Base-by-base conservation (phyloP, 2,113 vertebrate genomes). In the Dermatemys mawii region DNA sequence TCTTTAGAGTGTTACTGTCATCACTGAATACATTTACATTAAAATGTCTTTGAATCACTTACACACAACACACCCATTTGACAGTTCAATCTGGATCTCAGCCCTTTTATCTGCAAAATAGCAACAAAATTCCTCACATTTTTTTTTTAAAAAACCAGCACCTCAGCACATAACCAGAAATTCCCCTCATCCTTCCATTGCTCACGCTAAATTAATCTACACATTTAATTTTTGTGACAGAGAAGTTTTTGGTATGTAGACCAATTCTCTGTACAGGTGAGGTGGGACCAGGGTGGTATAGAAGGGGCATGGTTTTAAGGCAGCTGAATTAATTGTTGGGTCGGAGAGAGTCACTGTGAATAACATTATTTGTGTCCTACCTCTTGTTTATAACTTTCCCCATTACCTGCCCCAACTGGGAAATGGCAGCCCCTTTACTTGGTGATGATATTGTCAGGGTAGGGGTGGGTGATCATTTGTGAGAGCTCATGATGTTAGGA, bases 21-120 rank as follows among this genome's bases (percentile, higher is more conserved):
- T 2, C 83, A 79, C 2, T 5, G 83, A 38, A 24, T 70, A 80
- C 50, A 54, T 11, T 60, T 17, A 38, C 41, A 12, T 27, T 46
- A 87, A 87, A 81, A 22, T 44, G 44, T 80, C 54, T 70, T 13
- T 24, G 19, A n/a, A 53, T n/a, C 55, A 67, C 51, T 35, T 67
- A 87, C 57, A 78, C 1, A 19, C 32, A 90, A 32, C 44, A 38
- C 60, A 53, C 14, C 5, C 35, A 22, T 35, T 32, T 57, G 22
- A 83, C 29, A 89, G 51, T 78, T 86, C 63, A 93, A 78, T 85
- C 85, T 89, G 87, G n/a, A 86, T 79, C 60, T 78, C 63, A 89
- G 78, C 80, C 38, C 67, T 85, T 85, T 89, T 86, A 63, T 32
- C 48, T 78, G n/a, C 78, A 89, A 85, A 89, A 85, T 76, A 63